A percentile compares a stretch with the other conserved stretches of the same genome.
These are phyloP conservation scores for Corythoichthys intestinalis DNA, from an alignment of 2,113 vertebrate genomes.

Conservation along the genomic window DNA sequence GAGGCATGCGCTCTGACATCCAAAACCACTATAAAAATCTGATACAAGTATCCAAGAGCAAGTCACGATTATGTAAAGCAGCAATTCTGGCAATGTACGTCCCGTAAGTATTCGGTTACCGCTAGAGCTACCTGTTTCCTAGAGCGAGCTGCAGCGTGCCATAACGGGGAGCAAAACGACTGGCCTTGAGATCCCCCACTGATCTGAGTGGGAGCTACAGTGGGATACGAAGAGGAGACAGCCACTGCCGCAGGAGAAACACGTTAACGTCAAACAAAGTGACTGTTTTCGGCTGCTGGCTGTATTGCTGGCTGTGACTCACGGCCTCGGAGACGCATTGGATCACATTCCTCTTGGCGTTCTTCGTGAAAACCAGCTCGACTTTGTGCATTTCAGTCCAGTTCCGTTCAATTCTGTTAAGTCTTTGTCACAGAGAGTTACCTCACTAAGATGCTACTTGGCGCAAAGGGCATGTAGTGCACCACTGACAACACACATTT, in stretches of 20 bases:
- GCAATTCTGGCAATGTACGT: slow-evolving; percentile 39
- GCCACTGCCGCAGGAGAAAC: slow-evolving; percentile 60
- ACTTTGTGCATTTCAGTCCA: slow-evolving; percentile 30
- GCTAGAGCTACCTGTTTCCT: slow-evolving; percentile 53
- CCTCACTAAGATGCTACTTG: slow-evolving; percentile 23
- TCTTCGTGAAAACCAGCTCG: slow-evolving; percentile 35
- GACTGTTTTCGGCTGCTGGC: slow-evolving; percentile 58
- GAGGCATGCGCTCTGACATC: background rate
- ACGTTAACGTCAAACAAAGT: slow-evolving; percentile 68
- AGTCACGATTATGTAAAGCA: slow-evolving; percentile 29
- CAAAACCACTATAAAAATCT: background rate
- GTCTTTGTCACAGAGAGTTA: slow-evolving; percentile 48
- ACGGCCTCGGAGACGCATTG: slow-evolving; percentile 42
- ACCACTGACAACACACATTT: background rate
- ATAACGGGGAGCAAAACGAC: slow-evolving; percentile 60
- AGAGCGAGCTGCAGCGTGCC: slow-evolving; percentile 30
- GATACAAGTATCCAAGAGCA: background rate
- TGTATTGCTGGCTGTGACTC: slow-evolving; percentile 59
- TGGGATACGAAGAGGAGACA: slow-evolving; percentile 60
- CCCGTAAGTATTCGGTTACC: slow-evolving; percentile 26
- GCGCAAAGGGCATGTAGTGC: slow-evolving; percentile 11
- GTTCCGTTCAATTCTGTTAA: slow-evolving; percentile 56
- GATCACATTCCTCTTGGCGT: slow-evolving; percentile 44
- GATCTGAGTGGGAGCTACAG: slow-evolving; percentile 53
- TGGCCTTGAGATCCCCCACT: slow-evolving; percentile 57